Evolutionary conservation across 2,888 invertebrate genomes (phyloP).

Genomic region (Drosophila eohydei): DNA sequence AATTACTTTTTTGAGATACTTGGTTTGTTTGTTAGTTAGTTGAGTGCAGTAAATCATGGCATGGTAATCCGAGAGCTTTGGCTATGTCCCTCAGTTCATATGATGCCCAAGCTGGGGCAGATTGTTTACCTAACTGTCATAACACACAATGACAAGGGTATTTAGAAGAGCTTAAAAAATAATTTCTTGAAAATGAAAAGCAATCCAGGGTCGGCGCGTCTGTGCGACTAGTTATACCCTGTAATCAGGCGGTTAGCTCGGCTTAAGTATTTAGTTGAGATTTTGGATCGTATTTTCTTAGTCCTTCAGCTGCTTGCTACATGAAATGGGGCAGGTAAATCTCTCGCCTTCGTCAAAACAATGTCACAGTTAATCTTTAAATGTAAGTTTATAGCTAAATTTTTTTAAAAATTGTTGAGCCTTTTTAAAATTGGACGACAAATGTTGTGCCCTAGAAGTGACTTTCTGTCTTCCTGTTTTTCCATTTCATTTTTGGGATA

Average conservation of each 20-base stretch:
- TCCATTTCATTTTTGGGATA: conserved; percentile 32
- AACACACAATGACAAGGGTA: conserved; percentile 48
- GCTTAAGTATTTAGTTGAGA: not conserved
- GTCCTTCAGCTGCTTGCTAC: not conserved
- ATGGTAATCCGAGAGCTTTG: conserved; percentile 41
- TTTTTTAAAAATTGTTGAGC: not conserved
- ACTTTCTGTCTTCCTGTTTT: conserved; percentile 26
- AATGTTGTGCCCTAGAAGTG: conserved; percentile 19
- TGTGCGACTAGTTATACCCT: not conserved
- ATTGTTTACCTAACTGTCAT: conserved; percentile 43
- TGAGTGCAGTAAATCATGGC: conserved; percentile 43
- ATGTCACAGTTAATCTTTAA: not conserved
- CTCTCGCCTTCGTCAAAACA: not conserved
- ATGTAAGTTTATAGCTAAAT: not conserved
- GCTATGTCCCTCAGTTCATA: conserved; percentile 27
- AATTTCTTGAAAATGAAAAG: conserved; percentile 6
- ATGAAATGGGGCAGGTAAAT: not conserved
- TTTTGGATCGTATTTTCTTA: not conserved
- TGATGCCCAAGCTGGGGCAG: conserved; percentile 6
- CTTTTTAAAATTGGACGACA: not conserved
- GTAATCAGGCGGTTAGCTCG: not conserved
- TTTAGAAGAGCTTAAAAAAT: conserved; percentile 19
- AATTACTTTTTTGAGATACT: conserved; percentile 9
- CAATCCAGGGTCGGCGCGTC: not conserved
- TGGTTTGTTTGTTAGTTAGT: conserved; percentile 21